Evolutionary conservation across 2,888 invertebrate genomes (phyloP), one percentile per base, ranked within the genome.

Genomic region (Aelia acuminata): DNA sequence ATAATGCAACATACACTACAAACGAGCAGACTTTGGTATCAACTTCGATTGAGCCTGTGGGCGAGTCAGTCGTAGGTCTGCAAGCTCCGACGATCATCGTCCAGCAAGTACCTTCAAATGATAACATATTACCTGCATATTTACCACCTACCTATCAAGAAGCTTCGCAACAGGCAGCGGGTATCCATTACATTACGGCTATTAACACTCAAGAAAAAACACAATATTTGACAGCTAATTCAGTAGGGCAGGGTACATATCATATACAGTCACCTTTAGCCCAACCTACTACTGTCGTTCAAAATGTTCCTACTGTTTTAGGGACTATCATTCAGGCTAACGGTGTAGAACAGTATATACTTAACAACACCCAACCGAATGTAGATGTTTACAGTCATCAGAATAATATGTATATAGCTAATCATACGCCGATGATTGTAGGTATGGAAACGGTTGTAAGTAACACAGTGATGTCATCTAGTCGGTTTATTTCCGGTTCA

Each of bases 371-470:
- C 10, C 47, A 31, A 47, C 80, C 89, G 26, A 94, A 94, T 0
- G 91, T 95, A 87, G 95, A 95, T 92, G 94, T 95, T 94, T 94
- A 94, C 22, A 94, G 20, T 94, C 95, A 91, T 91, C 92, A 26
- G 91, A 92, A n/a, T 86, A 92, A 92, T 86, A 92, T 93, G 91
- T 92, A 92, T 87, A 92, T 93, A 48, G 92, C 94, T 93, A 50
- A 92, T 80, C 93, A 95, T 43, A 10, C 43, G 3, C 96, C 96
- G 8, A 95, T 97, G 91, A 96, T 96, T 91, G 96, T 96, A 91
- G 96, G 96, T 0, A 93, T 97, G 90, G 97, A 97, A 93, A 97
- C 97, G 0, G 96, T 97, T 88, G 97, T 97, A 4, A 96, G 96
- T 92, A 97, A 97, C 91, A 97, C 97, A 8, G 96, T 97, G 0